Percentiles rank a stretch among this genome's conserved stretches.
Evolutionary conservation across 2,797 vertebrate species (phyloP).

Genomic region (Sebastes reedi): DNA sequence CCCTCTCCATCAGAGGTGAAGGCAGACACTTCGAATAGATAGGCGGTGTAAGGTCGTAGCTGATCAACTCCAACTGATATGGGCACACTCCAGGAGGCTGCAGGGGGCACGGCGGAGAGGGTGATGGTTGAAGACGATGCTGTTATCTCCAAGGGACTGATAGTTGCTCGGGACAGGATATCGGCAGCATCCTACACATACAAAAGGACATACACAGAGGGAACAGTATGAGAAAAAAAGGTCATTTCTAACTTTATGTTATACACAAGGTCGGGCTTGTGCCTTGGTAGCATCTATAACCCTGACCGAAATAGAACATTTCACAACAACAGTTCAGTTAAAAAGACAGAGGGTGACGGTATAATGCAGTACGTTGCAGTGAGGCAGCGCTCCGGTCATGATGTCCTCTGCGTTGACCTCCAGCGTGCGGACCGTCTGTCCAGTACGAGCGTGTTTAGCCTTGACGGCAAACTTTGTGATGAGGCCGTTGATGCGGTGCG

Average conservation of each 20-base stretch:
- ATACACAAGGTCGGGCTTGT: background rate
- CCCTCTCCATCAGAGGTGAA: conserved; percentile 93
- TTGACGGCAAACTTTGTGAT: conserved; percentile 96
- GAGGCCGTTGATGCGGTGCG: conserved; percentile 93
- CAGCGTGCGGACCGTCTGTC: conserved; percentile 86
- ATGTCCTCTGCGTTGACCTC: conserved; percentile 92
- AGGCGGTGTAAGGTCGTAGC: conserved; percentile 92
- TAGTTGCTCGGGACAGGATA: conserved; percentile 91
- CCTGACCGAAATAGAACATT: conserved; percentile 1
- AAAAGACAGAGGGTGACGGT: background rate
- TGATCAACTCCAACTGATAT: conserved; percentile 90
- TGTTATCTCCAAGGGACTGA: conserved; percentile 87
- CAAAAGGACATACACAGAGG: conserved; percentile 13
- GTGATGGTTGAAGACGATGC: conserved; percentile 75
- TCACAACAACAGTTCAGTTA: background rate
- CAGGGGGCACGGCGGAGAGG: conserved; percentile 80
- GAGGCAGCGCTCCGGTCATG: conserved; percentile 90
- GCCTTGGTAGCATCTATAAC: background rate
- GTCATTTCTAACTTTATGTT: background rate
- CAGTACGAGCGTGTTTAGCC: conserved; percentile 90
- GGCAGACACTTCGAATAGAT: conserved; percentile 97
- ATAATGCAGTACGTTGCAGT: conserved; percentile 90
- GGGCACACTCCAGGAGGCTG: conserved; percentile 90
- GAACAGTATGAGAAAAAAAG: background rate
- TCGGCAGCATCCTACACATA: conserved; percentile 90